Conservation (phyloP, 2,888 invertebrate genomes). For the Ceriagrion tenellum region DNA sequence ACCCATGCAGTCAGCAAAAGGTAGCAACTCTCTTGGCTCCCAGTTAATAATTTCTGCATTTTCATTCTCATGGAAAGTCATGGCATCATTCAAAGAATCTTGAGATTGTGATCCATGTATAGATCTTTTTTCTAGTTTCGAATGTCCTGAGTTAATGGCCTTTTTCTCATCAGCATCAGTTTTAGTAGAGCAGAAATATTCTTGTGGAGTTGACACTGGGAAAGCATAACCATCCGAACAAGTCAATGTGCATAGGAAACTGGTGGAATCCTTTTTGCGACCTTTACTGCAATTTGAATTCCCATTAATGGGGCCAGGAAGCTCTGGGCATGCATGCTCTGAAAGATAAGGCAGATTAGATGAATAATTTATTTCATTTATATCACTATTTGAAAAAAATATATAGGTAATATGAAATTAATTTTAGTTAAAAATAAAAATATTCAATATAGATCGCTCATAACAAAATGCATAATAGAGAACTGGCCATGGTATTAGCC, state of each 20-base stretch:
- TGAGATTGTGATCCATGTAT: background rate
- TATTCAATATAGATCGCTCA: no score
- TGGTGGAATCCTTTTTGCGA: slow-evolving; percentile 73
- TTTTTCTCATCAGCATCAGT: slow-evolving; percentile 77
- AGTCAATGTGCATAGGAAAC: slow-evolving; percentile 80
- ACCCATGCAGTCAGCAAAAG: slow-evolving; percentile 82
- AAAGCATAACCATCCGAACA: slow-evolving; percentile 83
- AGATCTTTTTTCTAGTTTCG: background rate
- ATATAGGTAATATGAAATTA: no score
- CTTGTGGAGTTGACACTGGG: slow-evolving; percentile 77
- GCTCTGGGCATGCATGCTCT: slow-evolving; percentile 77
- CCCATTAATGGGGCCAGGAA: slow-evolving; percentile 79
- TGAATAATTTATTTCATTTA: background rate
- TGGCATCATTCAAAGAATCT: background rate
- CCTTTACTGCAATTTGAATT: slow-evolving; percentile 78
- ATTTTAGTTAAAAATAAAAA: no score
- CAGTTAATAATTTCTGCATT: slow-evolving; percentile 20
- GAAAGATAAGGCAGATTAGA: slow-evolving; percentile 44
- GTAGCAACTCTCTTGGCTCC: slow-evolving; percentile 72
- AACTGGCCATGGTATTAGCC: no score
- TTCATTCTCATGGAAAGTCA: background rate
- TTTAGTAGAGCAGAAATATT: slow-evolving; percentile 76
- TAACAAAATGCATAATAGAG: no score
- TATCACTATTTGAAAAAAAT: background rate
- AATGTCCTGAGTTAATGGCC: slow-evolving; percentile 71